A percentile compares a stretch with the other conserved stretches of the same genome.
phyloP scores from a whole-genome alignment of 2,113 vertebrate species.

The Sitta europaea region DNA sequence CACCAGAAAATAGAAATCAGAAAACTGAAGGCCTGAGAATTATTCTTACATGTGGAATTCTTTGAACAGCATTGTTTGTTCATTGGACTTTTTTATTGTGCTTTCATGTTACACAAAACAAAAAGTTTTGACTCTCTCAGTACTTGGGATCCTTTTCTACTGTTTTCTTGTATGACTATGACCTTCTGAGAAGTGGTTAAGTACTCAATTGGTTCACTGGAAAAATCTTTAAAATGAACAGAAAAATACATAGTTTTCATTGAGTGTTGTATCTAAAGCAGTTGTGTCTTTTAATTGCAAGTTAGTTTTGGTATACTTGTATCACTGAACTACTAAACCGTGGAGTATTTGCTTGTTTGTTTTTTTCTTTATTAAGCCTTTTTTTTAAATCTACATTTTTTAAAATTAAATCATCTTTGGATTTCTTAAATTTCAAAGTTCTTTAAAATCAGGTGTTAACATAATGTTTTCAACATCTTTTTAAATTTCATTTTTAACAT shows the following conservation, averaged over 20 bases:
- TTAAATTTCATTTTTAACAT: background rate
- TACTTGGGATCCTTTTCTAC: background rate
- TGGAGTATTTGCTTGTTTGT: background rate
- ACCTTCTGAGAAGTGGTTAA: background rate
- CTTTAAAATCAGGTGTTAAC: background rate
- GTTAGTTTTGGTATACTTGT: background rate
- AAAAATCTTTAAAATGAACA: background rate
- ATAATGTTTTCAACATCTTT: background rate
- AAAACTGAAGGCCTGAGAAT: background rate
- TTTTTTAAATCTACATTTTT: no score
- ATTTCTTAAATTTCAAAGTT: background rate
- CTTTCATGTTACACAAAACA: background rate
- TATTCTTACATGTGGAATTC: background rate
- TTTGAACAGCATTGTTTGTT: background rate
- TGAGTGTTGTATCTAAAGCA: background rate
- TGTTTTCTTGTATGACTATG: background rate
- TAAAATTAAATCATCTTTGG: background rate
- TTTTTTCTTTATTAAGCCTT: background rate
- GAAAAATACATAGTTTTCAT: background rate
- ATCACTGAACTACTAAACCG: background rate
- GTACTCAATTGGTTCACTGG: background rate
- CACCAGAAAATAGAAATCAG: background rate
- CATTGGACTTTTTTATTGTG: background rate
- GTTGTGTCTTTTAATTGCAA: background rate
- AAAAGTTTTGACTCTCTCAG: background rate